Evolutionary conservation across 2,888 invertebrate genomes (phyloP), one percentile per base, ranked within the genome.

Genomic region (Orthonychiurus folsomi): DNA sequence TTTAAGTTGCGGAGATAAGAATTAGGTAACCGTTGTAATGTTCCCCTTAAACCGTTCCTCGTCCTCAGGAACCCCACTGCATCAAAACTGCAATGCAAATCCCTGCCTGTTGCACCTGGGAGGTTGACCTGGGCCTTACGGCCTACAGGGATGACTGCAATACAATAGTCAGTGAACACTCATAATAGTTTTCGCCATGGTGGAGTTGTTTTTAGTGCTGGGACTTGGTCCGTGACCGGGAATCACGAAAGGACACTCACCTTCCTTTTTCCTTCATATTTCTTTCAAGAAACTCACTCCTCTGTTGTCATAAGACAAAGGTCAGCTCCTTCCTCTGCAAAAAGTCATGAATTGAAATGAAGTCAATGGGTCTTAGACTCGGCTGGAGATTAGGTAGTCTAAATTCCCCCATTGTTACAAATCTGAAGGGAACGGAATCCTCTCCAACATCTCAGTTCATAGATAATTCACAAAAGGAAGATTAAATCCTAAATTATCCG

Each of bases 351-450:
- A n/a, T n/a, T 15, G 37, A 37, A 37, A 37, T 37, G 37, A 37
- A 37, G 37, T 37, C 37, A 37, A 37, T 37, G 37, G 37, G 37
- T 37, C 37, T 37, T 37, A n/a, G n/a, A n/a, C n/a, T n/a, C n/a
- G 37, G 37, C 37, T 37, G 37, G 37, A 37, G 37, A 37, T 5
- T 15, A 37, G 37, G 5, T 9, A 37, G 9, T 37, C 15, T 37
- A 9, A 9, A 37, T 37, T 37, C 5, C 15, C n/a, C 37, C 37
- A 37, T 37, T 37, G 37, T 37, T 15, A 37, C n/a, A n/a, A n/a
- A 9, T 37, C 15, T 15, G 15, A 37, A 37, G 9, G 9, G 15
- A 37, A 37, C 37, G 37, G 37, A 37, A 37, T 37, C 37, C 15
- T 37, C n/a, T n/a, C 9, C 5, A 15, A 37, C 37, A 37, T 37